Evolutionary conservation across 2,113 vertebrate genomes (phyloP), one percentile per base, ranked within the genome.

Genomic region (Sylvia atricapilla): DNA sequence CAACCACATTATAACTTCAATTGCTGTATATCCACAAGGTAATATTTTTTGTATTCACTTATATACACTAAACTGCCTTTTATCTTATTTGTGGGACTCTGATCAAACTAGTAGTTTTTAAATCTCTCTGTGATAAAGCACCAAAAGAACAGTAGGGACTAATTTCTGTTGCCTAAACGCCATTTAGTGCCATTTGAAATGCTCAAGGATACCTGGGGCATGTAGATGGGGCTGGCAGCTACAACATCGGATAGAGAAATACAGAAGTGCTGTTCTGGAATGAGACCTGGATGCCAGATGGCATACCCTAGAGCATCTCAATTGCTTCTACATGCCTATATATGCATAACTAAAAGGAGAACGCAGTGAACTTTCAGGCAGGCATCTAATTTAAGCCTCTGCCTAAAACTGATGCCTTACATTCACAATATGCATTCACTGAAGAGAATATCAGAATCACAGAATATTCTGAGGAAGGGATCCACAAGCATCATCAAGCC

Each of bases 281-380:
- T 89, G 52, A 86, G 88, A 93, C 79, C 55, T 88, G 68, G 46
- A 84, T 93, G 75, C 85, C 90, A 93, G 88, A 93, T 94, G 90
- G 85, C 46, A 41, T 88, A 93, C 72, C 83, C 88, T 86, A 53
- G 72, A 86, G 94, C 55, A 67, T 70, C 72, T 74, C 72, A 83
- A 53, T 67, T 69, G 43, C 43, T 92, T 44, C 55, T 92, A 59
- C 44, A 59, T 74, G 63, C 46, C 50, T 92, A 2, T 62, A 21
- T 58, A 33, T 84, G 37, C 3, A 1, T 66, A 80, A 77, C 25
- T 46, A 30, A 60, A 44, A 58, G 59, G 30, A 62, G 25, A 77
- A 89, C 79, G 39, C 62, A 60, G 16, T 52, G 58, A 94, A 83
- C 41, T 77, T 94, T 80, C 84, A 84, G 37, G 50, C 33, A 90